Conservation (phyloP, 2,888 invertebrate genomes). For the Tachina grossa region DNA sequence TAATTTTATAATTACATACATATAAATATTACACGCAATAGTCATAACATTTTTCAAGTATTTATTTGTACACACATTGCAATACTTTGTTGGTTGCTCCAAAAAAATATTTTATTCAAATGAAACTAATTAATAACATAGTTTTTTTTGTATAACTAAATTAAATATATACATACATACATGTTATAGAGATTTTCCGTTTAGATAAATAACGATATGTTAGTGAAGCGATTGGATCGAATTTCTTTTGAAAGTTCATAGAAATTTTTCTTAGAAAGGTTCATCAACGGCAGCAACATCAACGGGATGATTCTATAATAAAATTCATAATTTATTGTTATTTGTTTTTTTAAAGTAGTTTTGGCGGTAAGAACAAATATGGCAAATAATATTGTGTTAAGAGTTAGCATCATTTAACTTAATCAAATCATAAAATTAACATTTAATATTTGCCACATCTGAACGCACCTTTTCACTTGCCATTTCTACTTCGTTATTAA, state of each 20-base stretch:
- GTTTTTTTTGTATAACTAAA: not conserved
- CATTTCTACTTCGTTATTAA: conserved; percentile 76
- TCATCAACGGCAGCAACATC: conserved; percentile 75
- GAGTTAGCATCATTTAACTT: too few species aligned
- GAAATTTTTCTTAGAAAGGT: conserved; percentile 72
- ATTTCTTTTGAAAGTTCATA: not conserved
- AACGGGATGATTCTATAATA: conserved; percentile 73
- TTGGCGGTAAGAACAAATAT: too few species aligned
- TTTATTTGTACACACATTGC: conserved; percentile 28
- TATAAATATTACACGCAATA: not conserved
- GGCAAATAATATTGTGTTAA: too few species aligned
- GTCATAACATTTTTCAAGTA: conserved; percentile 20
- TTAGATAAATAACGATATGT: conserved; percentile 36
- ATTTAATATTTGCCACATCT: too few species aligned
- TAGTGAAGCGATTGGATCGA: conserved; percentile 4
- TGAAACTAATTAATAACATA: conserved; percentile 21
- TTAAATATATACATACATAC: conserved; percentile 32
- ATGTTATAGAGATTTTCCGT: conserved; percentile 34
- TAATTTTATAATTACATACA: not conserved
- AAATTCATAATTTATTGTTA: not conserved
- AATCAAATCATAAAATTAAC: too few species aligned
- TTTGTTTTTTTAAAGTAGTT: not conserved
- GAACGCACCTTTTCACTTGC: conserved; percentile 61
- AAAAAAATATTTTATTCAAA: conserved; percentile 33
- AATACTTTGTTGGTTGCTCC: conserved; percentile 49